These are phyloP conservation scores for Galemys pyrenaicus DNA, from an alignment of 2,113 vertebrate species.

Conservation along the genomic window DNA sequence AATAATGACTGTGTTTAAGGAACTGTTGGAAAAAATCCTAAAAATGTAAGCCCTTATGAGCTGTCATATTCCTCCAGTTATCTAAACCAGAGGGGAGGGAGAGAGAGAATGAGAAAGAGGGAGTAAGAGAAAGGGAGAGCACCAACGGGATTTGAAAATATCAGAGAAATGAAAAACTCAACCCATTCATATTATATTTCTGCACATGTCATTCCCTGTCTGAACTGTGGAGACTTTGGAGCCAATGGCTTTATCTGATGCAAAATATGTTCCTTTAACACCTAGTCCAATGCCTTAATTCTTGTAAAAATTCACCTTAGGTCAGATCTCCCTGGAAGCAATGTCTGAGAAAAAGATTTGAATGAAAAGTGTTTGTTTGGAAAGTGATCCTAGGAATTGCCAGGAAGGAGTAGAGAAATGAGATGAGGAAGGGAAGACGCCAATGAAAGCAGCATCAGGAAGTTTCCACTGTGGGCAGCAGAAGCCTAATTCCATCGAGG, in stretches of 20 bases:
- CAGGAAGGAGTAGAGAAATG: neutral
- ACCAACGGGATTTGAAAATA: neutral
- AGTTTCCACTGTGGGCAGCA: neutral
- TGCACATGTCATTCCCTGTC: neutral
- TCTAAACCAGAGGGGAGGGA: neutral
- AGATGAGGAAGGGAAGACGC: neutral
- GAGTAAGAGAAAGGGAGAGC: neutral
- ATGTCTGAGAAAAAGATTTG: neutral
- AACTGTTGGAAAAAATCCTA: neutral
- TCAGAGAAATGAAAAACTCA: neutral
- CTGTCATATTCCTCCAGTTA: neutral
- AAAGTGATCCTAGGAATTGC: neutral
- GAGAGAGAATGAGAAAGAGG: too few species aligned
- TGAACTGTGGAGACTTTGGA: neutral
- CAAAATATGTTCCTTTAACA: neutral
- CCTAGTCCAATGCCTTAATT: neutral
- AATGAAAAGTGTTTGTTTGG: constrained; percentile 17
- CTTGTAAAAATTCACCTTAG: neutral
- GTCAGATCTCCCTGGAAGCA: neutral
- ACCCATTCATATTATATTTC: neutral
- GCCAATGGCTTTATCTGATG: neutral
- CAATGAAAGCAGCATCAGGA: neutral
- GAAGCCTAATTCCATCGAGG: neutral
- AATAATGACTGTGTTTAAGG: neutral
- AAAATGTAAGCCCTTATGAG: neutral